These are phyloP conservation scores for Lepisosteus osseus DNA, from an alignment of 2,113 vertebrate species.

Conservation along the genomic window DNA sequence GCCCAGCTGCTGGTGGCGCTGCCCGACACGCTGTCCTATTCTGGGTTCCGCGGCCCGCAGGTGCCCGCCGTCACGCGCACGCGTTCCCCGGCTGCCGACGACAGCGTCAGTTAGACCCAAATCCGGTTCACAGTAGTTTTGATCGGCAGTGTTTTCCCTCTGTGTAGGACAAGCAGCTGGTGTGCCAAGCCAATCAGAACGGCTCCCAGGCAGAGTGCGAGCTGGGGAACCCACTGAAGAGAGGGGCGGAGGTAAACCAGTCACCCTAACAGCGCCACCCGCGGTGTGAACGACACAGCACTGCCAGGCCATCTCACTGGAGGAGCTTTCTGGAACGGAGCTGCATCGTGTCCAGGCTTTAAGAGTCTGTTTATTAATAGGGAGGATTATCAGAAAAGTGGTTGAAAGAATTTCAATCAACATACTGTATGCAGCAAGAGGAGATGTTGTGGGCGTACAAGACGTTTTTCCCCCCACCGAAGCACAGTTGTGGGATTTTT, in stretches of 20 bases:
- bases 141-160: neutral
- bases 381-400: no score
- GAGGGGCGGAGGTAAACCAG: slow-evolving; percentile 68
- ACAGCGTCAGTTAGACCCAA: neutral
- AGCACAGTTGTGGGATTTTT: no score
- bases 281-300: neutral
- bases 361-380: no score
- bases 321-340: no score
- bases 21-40: slow-evolving; percentile 74
- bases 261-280: neutral
- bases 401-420: no score
- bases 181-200: slow-evolving; percentile 77
- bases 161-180: slow-evolving; percentile 62
- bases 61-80: slow-evolving; percentile 13
- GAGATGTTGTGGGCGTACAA: no score
- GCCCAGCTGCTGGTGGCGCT: slow-evolving; percentile 75
- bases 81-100: neutral
- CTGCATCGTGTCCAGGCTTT: no score
- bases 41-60: slow-evolving; percentile 63
- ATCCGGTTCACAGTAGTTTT: neutral
- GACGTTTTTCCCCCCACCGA: no score
- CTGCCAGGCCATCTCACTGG: no score
- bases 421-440: no score
- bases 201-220: slow-evolving; percentile 81
- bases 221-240: slow-evolving; percentile 84